Conservation (phyloP, 2,797 vertebrate species). For the Anguilla obscura region DNA sequence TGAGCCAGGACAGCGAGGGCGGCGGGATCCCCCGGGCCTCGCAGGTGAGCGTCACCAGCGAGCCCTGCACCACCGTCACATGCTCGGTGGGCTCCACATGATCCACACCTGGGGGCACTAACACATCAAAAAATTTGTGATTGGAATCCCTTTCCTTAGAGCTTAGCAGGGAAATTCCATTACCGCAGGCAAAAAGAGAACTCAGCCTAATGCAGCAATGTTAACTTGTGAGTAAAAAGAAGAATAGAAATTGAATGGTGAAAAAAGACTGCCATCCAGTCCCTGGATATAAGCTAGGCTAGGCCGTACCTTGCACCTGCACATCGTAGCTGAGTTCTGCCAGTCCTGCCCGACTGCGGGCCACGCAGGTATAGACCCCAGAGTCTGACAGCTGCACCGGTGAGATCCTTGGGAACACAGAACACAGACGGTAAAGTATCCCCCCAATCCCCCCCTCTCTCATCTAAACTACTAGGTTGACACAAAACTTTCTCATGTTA, state of each 20-base stretch:
- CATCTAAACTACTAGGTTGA: conserved; percentile 17
- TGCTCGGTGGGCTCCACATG: conserved; percentile 73
- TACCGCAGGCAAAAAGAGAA: conserved; percentile 4
- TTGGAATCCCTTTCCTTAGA: neutral
- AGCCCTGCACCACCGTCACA: conserved; percentile 75
- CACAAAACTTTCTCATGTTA: conserved; percentile 17
- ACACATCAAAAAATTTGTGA: neutral
- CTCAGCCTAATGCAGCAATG: neutral
- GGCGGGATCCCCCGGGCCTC: conserved; percentile 81
- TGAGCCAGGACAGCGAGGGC: conserved; percentile 82
- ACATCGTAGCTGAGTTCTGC: conserved; percentile 79
- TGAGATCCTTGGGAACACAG: conserved; percentile 75
- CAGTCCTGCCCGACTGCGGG: conserved; percentile 80
- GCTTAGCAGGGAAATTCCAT: neutral
- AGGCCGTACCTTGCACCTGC: conserved; percentile 77
- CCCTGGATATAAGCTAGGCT: neutral
- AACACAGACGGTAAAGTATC: conserved; percentile 6
- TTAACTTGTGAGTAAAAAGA: neutral
- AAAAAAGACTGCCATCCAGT: neutral
- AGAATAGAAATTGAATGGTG: neutral
- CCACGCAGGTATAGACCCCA: conserved; percentile 83
- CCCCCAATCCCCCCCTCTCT: conserved; percentile 29
- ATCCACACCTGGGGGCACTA: conserved; percentile 81
- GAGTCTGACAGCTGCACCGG: conserved; percentile 79
- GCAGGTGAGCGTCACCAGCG: conserved; percentile 81